Conservation (phyloP, 2,113 vertebrate genomes). For the Albula glossodonta region DNA sequence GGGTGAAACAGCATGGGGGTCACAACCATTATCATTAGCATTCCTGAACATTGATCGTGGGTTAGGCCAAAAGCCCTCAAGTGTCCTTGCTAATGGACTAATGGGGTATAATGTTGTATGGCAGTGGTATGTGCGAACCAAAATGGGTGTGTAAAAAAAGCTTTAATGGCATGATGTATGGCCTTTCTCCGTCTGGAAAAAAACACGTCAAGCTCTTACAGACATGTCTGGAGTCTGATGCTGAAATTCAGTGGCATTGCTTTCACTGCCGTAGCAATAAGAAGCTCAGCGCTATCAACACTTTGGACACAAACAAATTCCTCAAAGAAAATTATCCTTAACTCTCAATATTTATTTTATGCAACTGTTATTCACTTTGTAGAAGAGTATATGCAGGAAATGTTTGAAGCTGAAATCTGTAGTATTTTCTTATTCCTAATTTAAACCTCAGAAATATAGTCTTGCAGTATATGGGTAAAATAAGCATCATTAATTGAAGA, state of each 20-base stretch:
- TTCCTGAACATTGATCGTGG: not conserved
- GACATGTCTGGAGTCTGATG: not conserved
- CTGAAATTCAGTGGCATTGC: not conserved
- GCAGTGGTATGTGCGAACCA: not conserved
- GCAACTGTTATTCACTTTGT: no score
- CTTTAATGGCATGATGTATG: not conserved
- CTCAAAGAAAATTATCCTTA: not conserved
- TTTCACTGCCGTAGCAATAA: no score
- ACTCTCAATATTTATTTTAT: not conserved
- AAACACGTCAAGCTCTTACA: not conserved
- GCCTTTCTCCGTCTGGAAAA: not conserved
- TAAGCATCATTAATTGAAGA: no score
- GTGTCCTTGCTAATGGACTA: constrained; percentile 9
- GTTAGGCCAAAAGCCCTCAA: not conserved
- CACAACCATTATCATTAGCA: not conserved
- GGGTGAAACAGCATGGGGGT: not conserved
- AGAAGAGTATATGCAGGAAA: no score
- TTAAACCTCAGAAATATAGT: no score
- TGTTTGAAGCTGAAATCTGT: no score
- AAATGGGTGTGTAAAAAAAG: not conserved
- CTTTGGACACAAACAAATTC: not conserved
- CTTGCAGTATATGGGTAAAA: no score
- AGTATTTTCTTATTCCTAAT: no score
- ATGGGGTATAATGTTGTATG: not conserved
- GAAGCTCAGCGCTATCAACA: not conserved